Percentiles rank a stretch among this genome's conserved stretches.
Conservation (phyloP, 2,113 vertebrate species). For the Nasalis larvatus region DNA sequence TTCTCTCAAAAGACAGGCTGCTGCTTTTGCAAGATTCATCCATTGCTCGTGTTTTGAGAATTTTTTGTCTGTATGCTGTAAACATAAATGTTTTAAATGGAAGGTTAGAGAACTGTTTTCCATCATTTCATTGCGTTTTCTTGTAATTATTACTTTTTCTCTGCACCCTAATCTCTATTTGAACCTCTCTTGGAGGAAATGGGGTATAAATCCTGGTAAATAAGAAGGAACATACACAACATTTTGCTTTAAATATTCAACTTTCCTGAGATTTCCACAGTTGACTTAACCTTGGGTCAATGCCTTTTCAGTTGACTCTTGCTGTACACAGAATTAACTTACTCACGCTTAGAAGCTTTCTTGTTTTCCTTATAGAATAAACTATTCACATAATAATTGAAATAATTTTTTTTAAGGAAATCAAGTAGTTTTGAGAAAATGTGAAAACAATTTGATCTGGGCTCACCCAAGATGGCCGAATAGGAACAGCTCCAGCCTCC, state of each 20-base stretch:
- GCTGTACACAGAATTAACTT: neutral
- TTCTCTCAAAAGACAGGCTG: neutral
- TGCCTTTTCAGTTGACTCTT: neutral
- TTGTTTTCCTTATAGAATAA: neutral
- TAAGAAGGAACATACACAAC: neutral
- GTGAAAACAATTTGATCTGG: neutral
- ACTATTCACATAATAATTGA: neutral
- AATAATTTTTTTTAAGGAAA: conserved; percentile 42
- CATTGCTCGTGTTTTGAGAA: neutral
- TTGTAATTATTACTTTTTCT: neutral
- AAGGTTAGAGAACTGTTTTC: neutral
- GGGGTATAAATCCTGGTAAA: neutral
- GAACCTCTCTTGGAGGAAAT: neutral
- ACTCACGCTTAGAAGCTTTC: neutral
- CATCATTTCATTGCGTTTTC: neutral
- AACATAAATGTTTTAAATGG: neutral
- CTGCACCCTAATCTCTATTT: neutral
- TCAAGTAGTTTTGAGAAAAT: neutral
- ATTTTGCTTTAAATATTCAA: neutral
- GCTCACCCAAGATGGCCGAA: no score
- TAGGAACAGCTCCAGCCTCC: no score
- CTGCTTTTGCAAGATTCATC: neutral
- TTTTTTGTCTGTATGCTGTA: neutral
- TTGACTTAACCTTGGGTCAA: neutral
- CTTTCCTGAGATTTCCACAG: neutral